Evolutionary conservation across 2,797 vertebrate genomes (phyloP), one percentile per base, ranked within the genome.

Genomic region (Anas georgica): DNA sequence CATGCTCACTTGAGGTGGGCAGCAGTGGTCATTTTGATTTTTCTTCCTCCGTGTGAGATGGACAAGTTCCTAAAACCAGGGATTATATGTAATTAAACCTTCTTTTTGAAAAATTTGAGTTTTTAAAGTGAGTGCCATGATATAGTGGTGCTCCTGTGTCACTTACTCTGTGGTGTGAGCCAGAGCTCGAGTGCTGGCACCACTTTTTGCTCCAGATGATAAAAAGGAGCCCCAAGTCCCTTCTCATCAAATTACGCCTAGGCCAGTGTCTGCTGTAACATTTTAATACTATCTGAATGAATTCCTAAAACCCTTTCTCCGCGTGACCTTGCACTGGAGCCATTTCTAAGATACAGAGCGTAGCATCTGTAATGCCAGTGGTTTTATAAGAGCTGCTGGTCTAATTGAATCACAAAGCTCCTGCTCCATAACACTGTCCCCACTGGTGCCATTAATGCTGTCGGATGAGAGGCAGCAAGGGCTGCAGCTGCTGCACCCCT

Each of bases 81-180:
- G 35, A 62, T 66, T 72, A 55, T 13, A 67, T 52, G 59, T 33
- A 77, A 80, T 37, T 63, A 58, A 48, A 39, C 16, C 12, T 4
- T 52, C 23, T 1, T 41, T 94, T 94, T 35, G 26, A 72, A 74
- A 80, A 25, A 33, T 3, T 9, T 83, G 77, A 0, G 0, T 17
- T 88, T 88, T 75, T 15, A 64, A 28, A 43, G 10, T 29, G 28
- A 54, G 33, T 12, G 25, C 4, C 21, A 43, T 17, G 41, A 45
- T 41, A 1, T 2, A 2, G 13, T 10, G 26, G 5, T 22, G 45
- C 16, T 54, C 23, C 41, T 43, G 17, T 39, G 50, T 26, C 25
- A 9, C 8, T 50, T 37, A 48, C 1, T 0, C 0, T 1, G 25
- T 25, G 45, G 48, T 33, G 23, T 16, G 33, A 83, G n/a, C 29